Base-by-base conservation (phyloP, 2,113 vertebrate species). In the Equus przewalskii region DNA sequence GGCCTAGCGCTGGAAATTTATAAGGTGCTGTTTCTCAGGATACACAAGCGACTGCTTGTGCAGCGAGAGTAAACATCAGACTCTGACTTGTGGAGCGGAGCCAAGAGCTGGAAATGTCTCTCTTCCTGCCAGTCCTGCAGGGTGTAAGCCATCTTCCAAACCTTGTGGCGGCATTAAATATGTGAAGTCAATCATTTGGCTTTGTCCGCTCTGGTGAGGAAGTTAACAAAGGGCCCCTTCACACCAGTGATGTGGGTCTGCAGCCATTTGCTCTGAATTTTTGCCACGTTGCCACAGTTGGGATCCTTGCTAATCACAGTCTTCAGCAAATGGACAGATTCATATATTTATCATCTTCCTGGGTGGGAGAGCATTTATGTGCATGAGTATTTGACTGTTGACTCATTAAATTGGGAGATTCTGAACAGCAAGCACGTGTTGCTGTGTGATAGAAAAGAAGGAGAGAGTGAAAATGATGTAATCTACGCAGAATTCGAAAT, bases 271-370 rank as follows among this genome's bases (percentile, higher is more conserved):
- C 70, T 81, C 56, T 46, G 85, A 80, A 33, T 73, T 84, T 80
- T 76, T 94, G 94, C 89, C 89, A 54, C 72, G 93, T 76, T 73
- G 85, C 49, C 3, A 0, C 96, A 69, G 26, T 87, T 0, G 1
- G 79, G 67, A 75, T 44, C 92, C 80, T 94, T 18, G 36, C 90
- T 92, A 24, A 85, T 94, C 13, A 95, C 51, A 41, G 89, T 78
- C 46, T 69, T 96, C 70, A 69, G 78, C 73, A 75, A 49, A 72
- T 51, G 18, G 78, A 19, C 64, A 58, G 88, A 90, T 75, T 92
- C 41, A 1, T 69, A 3, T 36, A 58, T 78, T 85, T 67, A 46
- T 21, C 49, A 21, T 80, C 64, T 51, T 81, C 69, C 51, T 0
- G 3, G 56, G 56, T 24, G 7, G 73, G 85, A 60, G 24, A 21